Conservation (phyloP, 2,888 invertebrate species). For the Cryptus armator region DNA sequence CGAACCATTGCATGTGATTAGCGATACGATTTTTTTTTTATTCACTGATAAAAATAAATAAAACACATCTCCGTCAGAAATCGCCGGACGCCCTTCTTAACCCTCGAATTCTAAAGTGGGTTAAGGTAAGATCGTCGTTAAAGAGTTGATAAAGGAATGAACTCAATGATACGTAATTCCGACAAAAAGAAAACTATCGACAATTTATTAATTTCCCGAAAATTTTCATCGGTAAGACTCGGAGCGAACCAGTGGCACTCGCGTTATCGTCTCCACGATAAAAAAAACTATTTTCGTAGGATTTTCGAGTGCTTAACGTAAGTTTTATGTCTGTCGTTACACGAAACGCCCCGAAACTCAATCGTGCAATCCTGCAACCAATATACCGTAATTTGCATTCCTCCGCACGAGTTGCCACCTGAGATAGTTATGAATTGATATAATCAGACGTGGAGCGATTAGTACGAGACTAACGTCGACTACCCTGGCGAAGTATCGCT, state of each 20-base stretch:
- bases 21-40: too few species aligned
- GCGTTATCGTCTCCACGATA: conserved; percentile 54
- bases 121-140: too few species aligned
- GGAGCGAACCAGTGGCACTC: conserved; percentile 53
- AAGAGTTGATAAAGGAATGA: conserved; percentile 25
- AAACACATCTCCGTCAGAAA: too few species aligned
- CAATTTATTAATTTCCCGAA: conserved; percentile 43
- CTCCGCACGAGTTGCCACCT: neutral
- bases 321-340: conserved; percentile 45
- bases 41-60: too few species aligned
- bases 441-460: neutral
- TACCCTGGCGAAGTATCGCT: neutral
- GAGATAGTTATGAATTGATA: conserved; percentile 5
- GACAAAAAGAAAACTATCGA: neutral
- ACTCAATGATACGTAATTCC: neutral
- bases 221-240: conserved; percentile 31
- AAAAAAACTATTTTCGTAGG: conserved; percentile 62
- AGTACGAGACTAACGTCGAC: neutral
- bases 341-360: conserved; percentile 52
- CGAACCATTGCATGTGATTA: too few species aligned
- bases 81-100: too few species aligned
- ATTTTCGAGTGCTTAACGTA: conserved; percentile 38
- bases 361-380: conserved; percentile 5
- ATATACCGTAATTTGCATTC: conserved; percentile 13
- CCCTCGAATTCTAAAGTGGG: too few species aligned